Base-by-base conservation (phyloP, 1,140 invertebrate genomes). In the Drosophila ercepeae region DNA sequence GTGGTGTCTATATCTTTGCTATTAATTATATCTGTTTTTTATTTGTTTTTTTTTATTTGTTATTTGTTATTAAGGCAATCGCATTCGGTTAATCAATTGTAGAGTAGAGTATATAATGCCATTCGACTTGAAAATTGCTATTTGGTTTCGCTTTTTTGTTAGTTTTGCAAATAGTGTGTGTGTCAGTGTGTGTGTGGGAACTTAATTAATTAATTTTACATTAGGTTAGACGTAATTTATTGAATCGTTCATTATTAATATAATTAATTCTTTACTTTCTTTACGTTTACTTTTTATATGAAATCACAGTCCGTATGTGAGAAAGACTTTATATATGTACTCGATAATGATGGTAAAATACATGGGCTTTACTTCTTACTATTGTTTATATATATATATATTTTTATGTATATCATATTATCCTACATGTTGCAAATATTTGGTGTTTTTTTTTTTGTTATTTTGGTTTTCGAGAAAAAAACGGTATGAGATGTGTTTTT, bases 291-390 rank as follows among this genome's bases (percentile, higher is more conserved):
- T 73, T 55, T 54, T 42, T 79, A 51, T 73, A 70, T 74, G 83
- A 91, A 91, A 91, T 91, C 89, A 91, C 89, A 91, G 89, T 91
- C 89, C 89, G 89, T 91, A 91, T 91, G 89, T 91, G 89, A 91
- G 82, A 91, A 89, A 91, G 86, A 88, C 83, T 67, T 88, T 88
- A 64, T 64, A 61, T 82, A 82, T 82, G 78, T 79, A 89, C 78
- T 83, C 72, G 77, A 78, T 67, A 67, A 67, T 67, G 63, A 88
- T 88, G 81, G 64, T 88, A 77, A 78, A 75, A 75, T 65, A 71
- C 67, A 71, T 58, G 65, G 55, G 34, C 21, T 50, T 55, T 5
- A 14, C 16, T 8, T 18, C 50, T 55, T 48, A 45, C 11, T 27
- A 54, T 39, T 49, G 18, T 14, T 53, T 9, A 42, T 45, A 36